Evolutionary conservation across 2,888 invertebrate species (phyloP).

Genomic region (Drosophila koepferae): DNA sequence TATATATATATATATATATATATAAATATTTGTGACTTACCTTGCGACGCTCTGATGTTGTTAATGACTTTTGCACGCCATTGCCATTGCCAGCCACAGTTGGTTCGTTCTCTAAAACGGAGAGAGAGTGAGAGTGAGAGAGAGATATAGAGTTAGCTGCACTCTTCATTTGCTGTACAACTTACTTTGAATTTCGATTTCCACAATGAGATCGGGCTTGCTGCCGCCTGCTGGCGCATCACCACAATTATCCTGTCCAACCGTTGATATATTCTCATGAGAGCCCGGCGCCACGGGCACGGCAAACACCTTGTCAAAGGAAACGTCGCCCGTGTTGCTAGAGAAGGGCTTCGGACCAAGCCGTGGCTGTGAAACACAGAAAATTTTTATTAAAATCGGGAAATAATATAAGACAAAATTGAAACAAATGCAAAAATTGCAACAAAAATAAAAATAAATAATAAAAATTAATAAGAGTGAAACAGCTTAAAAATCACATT

Average conservation of each 20-base stretch:
- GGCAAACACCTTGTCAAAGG: constrained; percentile 92
- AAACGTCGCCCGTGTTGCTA: constrained; percentile 91
- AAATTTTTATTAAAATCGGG: neutral
- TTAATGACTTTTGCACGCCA: constrained; percentile 89
- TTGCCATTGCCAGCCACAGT: constrained; percentile 81
- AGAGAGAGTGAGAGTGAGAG: neutral
- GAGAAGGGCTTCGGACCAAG: constrained; percentile 95
- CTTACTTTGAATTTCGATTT: constrained; percentile 86
- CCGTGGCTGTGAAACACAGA: constrained; percentile 88
- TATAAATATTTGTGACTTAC: constrained; percentile 77
- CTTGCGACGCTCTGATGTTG: constrained; percentile 92
- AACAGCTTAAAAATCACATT: no score
- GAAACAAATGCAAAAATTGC: neutral
- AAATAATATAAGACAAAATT: neutral
- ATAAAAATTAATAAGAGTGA: neutral
- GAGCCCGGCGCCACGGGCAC: constrained; percentile 90
- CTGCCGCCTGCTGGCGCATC: constrained; percentile 35
- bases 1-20: neutral
- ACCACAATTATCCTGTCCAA: constrained; percentile 53
- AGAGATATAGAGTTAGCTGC: neutral
- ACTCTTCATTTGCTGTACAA: constrained; percentile 41
- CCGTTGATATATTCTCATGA: constrained; percentile 81
- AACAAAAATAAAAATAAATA: neutral
- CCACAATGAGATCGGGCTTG: constrained; percentile 84
- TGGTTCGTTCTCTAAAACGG: constrained; percentile 50